These are phyloP conservation scores for Choreutis nemorana DNA, from an alignment of 2,888 invertebrate species.

Conservation along the genomic window DNA sequence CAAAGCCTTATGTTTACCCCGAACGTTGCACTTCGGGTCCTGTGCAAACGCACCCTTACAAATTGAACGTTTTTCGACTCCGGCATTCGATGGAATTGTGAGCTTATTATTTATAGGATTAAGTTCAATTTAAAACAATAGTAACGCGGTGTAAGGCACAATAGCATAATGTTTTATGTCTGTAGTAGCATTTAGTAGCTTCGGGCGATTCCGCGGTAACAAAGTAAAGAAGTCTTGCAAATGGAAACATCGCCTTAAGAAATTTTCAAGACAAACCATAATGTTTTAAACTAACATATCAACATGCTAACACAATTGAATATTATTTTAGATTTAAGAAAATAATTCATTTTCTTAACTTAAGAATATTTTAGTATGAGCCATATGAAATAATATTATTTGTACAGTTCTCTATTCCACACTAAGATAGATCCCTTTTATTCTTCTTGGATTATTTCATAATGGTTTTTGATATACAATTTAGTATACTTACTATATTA, in stretches of 20 bases:
- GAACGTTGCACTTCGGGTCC: slow-evolving; percentile 60
- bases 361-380: no score
- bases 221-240: slow-evolving; percentile 38
- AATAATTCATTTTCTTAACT: no score
- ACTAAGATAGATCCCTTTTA: no score
- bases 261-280: slow-evolving; percentile 31
- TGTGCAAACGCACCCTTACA: slow-evolving; percentile 57
- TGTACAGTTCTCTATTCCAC: no score
- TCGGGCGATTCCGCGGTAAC: slow-evolving; percentile 46
- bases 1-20: slow-evolving; percentile 59
- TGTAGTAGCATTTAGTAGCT: slow-evolving; percentile 62
- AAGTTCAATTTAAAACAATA: slow-evolving; percentile 18
- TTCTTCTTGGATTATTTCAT: no score
- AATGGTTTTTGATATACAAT: no score
- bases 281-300: no score
- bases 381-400: no score
- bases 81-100: slow-evolving; percentile 14
- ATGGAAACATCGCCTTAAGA: slow-evolving; percentile 29
- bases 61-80: slow-evolving; percentile 31
- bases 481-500: no score
- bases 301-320: no score
- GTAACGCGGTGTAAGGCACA: slow-evolving; percentile 28
- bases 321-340: no score
- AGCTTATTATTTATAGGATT: slow-evolving; percentile 18
- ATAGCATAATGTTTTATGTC: slow-evolving; percentile 48